Base-by-base conservation (phyloP, 2,113 vertebrate species). In the Meriones unguiculatus region DNA sequence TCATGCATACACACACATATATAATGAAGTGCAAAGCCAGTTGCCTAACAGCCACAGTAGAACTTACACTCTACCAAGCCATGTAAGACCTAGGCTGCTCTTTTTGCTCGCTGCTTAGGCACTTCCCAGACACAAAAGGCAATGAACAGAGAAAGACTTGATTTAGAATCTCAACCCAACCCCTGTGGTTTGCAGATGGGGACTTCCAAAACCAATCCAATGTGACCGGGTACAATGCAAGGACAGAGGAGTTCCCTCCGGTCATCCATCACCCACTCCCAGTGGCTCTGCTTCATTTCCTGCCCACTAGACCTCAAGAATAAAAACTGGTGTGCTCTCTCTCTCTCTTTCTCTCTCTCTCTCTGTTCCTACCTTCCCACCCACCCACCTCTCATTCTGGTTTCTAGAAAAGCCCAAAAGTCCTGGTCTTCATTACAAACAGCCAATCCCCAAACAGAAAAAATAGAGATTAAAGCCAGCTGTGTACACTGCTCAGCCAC, bases 101-200 rank as follows among this genome's bases (percentile, higher is more conserved):
- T 95, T 76, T 57, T 57, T 57, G 10, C 41, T 90, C 15, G 0
- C 35, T 32, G 20, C 54, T 90, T 30, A 64, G 77, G 88, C 89
- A 88, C 38, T 86, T 92, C 77, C 4, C 95, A 59, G 59, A 76
- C 88, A 67, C 52, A 50, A 62, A 38, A 93, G 81, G 57, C 88
- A 89, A 35, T 50, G 38, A 82, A 87, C 86, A 73, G 67, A 84
- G 54, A 95, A 89, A 52, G 20, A 38, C 41, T 85, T 90, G 92
- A 97, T 95, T 97, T 88, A 96, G 62, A 95, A 89, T 77, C 90
- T 84, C 54, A 85, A 69, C 85, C 76, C 95, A 46, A 78, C 92
- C 95, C 77, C 89, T 92, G 88, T 69, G 91, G 76, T 93, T 95
- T 93, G 88, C 81, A 84, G 90, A 90, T 13, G 30, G 90, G 80